A percentile compares a stretch with the other conserved stretches of the same genome.
Conservation (phyloP, 2,888 invertebrate genomes). For the Clostera curtula region DNA sequence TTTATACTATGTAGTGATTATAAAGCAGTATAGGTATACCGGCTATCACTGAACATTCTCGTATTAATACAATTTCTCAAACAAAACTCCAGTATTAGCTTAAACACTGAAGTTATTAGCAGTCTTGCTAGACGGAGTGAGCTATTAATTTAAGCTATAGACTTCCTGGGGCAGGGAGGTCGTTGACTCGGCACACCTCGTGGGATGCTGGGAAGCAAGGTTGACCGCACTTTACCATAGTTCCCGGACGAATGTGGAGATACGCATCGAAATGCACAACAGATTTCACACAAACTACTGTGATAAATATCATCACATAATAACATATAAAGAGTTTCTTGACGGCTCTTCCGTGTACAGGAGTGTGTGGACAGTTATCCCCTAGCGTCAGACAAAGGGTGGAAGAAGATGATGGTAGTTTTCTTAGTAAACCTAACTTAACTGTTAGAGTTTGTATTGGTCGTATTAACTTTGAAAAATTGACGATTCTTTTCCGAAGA, state of each 20-base stretch:
- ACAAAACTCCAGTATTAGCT: constrained; percentile 9
- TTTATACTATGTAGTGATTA: no score
- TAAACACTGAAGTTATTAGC: constrained; percentile 19
- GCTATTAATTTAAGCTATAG: constrained; percentile 56
- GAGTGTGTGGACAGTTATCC: no score
- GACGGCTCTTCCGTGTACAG: no score
- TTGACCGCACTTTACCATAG: constrained; percentile 32
- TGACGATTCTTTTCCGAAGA: no score
- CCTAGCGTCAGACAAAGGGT: no score
- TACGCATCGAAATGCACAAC: no score
- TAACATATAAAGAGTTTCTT: constrained; percentile 12
- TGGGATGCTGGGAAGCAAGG: constrained; percentile 47
- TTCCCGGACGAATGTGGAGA: constrained; percentile 32
- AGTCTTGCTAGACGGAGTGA: constrained; percentile 26
- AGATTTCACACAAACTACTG: constrained; percentile 19
- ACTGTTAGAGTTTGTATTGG: no score
- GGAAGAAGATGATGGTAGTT: no score
- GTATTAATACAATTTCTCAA: neutral
- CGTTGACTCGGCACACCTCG: constrained; percentile 49
- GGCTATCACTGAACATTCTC: no score
- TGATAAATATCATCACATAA: constrained; percentile 17
- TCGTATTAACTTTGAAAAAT: no score
- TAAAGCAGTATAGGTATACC: no score
- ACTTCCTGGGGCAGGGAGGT: constrained; percentile 50
- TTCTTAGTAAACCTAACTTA: no score